phyloP scores from a whole-genome alignment of 2,888 invertebrate genomes.

The Drosophila siamana region DNA sequence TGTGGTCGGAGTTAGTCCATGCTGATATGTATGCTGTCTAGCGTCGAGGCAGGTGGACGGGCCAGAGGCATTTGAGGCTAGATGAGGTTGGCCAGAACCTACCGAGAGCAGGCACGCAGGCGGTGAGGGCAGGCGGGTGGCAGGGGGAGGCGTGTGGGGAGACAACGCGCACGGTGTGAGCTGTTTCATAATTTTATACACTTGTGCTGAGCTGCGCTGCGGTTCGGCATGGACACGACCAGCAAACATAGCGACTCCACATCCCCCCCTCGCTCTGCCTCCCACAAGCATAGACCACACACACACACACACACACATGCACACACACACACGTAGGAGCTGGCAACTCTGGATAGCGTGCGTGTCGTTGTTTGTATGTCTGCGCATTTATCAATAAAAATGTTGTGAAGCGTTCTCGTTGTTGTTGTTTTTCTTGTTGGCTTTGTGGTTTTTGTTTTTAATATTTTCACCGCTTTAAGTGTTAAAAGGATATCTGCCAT shows the following conservation, averaged over 20 bases:
- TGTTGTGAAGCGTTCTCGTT: constrained; percentile 45
- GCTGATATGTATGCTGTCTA: constrained; percentile 23
- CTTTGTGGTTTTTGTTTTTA: constrained; percentile 81
- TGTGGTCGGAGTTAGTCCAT: constrained; percentile 15
- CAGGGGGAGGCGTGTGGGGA: constrained; percentile 26
- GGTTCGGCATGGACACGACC: constrained; percentile 73
- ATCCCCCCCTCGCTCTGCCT: constrained; percentile 8
- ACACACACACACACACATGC: constrained; percentile 12
- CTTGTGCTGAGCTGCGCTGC: constrained; percentile 73
- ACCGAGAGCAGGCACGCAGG: too few relatives aligned
- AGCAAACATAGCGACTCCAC: constrained; percentile 36
- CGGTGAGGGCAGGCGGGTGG: constrained; percentile 12
- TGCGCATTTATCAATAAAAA: constrained; percentile 83
- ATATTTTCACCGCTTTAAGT: constrained; percentile 80
- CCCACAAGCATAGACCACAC: constrained; percentile 17
- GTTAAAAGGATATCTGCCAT: constrained; percentile 82
- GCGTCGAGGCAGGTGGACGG: not conserved
- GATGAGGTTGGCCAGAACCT: not conserved
- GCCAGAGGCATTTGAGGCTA: not conserved
- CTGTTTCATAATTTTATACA: constrained; percentile 82
- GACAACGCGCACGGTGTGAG: constrained; percentile 64
- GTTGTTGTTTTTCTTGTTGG: constrained; percentile 68
- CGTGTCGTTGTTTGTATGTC: constrained; percentile 57
- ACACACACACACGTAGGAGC: constrained; percentile 5
- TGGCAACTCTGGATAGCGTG: constrained; percentile 27